phyloP scores from a whole-genome alignment of 2,888 invertebrate genomes.

The Nebria salina region DNA sequence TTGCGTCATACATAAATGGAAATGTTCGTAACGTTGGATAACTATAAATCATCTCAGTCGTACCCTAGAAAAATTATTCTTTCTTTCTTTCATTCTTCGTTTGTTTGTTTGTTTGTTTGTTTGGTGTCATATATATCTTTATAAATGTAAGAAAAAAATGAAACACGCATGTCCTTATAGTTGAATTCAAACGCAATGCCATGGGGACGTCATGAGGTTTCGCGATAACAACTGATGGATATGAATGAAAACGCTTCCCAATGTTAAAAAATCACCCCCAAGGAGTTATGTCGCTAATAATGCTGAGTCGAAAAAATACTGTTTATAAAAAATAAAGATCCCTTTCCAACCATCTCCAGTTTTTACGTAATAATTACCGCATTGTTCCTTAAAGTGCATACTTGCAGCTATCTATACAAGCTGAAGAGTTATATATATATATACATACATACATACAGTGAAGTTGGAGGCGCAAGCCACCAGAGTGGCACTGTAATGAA shows the following conservation, averaged over 20 bases:
- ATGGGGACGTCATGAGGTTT: no score
- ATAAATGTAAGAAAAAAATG: slow-evolving; percentile 2
- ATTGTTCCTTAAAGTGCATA: no score
- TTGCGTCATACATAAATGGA: neutral
- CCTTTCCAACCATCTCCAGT: no score
- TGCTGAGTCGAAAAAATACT: no score
- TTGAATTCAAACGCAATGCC: neutral
- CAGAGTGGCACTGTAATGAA: slow-evolving; percentile 29
- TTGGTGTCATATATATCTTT: neutral
- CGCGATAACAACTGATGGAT: no score
- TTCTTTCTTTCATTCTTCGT: neutral
- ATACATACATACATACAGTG: neutral
- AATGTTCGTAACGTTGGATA: neutral
- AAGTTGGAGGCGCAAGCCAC: neutral
- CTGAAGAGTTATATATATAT: neutral
- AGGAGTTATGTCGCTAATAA: no score
- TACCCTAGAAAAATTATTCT: slow-evolving; percentile 3
- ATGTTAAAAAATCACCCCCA: no score
- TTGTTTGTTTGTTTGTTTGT: slow-evolving; percentile 13
- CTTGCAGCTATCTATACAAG: no score
- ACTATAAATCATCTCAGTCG: neutral
- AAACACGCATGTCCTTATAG: neutral
- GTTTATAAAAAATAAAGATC: no score
- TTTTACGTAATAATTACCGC: no score
- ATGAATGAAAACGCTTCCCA: no score